These are phyloP conservation scores for Drosophila sproati DNA, from an alignment of 1,140 invertebrate genomes.

Conservation along the genomic window DNA sequence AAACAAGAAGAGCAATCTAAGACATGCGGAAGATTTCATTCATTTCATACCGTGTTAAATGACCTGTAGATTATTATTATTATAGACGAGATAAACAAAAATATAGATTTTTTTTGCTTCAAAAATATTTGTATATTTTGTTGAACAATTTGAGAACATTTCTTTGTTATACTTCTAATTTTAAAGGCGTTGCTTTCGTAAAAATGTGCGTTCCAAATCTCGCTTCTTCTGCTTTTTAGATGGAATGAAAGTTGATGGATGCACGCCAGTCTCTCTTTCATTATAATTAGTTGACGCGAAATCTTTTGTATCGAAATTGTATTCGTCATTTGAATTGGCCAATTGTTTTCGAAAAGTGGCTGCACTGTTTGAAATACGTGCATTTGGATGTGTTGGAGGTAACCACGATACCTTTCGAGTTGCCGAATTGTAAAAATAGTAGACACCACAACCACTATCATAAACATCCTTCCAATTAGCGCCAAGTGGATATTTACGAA, in stretches of 20 bases:
- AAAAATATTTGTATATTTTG: too few relatives aligned
- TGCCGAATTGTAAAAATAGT: conserved; percentile 66
- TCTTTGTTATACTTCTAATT: background rate
- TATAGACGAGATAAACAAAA: too few relatives aligned
- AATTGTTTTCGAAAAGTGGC: conserved; percentile 91
- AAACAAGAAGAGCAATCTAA: too few relatives aligned
- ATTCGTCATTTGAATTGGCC: conserved; percentile 69
- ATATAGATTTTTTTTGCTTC: too few relatives aligned
- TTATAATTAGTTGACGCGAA: conserved; percentile 17
- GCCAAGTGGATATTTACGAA: conserved; percentile 96
- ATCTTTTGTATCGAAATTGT: conserved; percentile 50
- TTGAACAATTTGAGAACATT: too few relatives aligned
- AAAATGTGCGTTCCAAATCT: conserved; percentile 61
- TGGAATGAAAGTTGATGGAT: conserved; percentile 7
- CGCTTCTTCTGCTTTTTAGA: conserved; percentile 59
- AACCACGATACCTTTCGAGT: conserved; percentile 93
- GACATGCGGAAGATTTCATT: too few relatives aligned
- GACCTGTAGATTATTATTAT: too few relatives aligned
- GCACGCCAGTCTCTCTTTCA: conserved; percentile 35
- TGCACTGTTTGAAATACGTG: conserved; percentile 92
- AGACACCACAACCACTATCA: conserved; percentile 91
- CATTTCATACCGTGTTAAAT: too few relatives aligned
- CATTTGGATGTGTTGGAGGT: conserved; percentile 95
- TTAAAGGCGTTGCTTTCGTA: conserved; percentile 47
- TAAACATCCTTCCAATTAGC: conserved; percentile 97